phyloP scores from a whole-genome alignment of 2,888 invertebrate species.

The Nomada ferruginata region DNA sequence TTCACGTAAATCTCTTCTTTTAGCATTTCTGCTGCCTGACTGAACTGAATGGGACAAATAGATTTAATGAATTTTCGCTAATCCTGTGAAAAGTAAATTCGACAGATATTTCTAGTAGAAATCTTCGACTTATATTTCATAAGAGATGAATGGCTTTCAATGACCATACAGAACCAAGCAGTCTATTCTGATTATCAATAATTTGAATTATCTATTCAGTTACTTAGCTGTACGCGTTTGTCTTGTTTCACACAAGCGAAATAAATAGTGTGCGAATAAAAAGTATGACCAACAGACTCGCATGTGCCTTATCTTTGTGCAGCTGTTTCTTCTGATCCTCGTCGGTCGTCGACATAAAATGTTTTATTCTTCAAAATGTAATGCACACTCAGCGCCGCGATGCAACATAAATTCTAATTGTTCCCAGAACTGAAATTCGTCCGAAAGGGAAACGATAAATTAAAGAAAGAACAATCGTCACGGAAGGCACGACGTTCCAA shows the following conservation, averaged over 20 bases:
- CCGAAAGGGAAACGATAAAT: background rate
- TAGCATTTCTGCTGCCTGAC: background rate
- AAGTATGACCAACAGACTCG: background rate
- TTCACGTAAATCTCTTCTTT: conserved; percentile 55
- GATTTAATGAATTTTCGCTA: conserved; percentile 16
- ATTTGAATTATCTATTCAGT: conserved; percentile 16
- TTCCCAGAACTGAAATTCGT: background rate
- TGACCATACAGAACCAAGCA: too few species aligned
- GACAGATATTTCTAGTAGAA: too few species aligned
- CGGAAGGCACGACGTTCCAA: conserved; percentile 3
- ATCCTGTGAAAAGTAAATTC: conserved; percentile 12
- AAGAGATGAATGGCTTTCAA: too few species aligned
- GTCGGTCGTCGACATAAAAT: too few species aligned
- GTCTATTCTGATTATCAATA: background rate
- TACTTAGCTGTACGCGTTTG: background rate
- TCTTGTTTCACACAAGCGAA: background rate
- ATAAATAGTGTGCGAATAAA: conserved; percentile 14
- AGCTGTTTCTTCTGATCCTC: too few species aligned
- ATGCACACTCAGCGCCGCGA: too few species aligned
- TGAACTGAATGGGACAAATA: conserved; percentile 12
- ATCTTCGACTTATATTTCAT: too few species aligned
- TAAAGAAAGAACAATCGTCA: conserved; percentile 5
- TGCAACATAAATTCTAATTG: background rate
- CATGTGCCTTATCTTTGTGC: background rate
- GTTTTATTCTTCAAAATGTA: too few species aligned